These are phyloP conservation scores for Arizona elegans DNA, from an alignment of 2,113 vertebrate species.

Conservation along the genomic window DNA sequence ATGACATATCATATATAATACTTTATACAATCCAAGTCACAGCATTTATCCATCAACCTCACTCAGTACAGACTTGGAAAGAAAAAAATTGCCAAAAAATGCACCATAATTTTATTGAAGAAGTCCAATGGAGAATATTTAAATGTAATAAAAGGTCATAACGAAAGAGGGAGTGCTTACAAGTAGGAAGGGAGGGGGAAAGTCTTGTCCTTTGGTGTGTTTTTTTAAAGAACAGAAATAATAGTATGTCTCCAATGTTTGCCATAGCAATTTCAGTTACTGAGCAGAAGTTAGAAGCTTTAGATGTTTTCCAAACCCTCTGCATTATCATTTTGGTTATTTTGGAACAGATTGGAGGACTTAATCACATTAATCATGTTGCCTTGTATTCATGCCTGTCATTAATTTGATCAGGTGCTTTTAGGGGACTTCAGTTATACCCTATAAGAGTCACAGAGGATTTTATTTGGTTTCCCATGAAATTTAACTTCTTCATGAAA, in stretches of 20 bases:
- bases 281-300: neutral
- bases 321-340: neutral
- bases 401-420: neutral
- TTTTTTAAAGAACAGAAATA: neutral
- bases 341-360: neutral
- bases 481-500: neutral
- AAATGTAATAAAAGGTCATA: neutral
- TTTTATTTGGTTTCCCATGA: neutral
- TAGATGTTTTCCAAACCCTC: neutral
- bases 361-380: neutral
- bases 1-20: neutral
- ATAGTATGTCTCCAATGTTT: neutral
- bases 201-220: neutral
- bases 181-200: neutral
- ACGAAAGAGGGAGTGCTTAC: neutral
- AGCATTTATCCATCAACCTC: neutral
- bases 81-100: neutral
- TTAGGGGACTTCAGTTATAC: neutral
- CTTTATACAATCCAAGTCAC: neutral
- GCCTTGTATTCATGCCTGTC: neutral
- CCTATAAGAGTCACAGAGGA: neutral
- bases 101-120: neutral
- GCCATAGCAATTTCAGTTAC: neutral
- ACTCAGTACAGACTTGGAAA: neutral
- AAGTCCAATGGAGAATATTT: neutral